Conservation (phyloP, 1,140 invertebrate species). For the Drosophila rufa region DNA sequence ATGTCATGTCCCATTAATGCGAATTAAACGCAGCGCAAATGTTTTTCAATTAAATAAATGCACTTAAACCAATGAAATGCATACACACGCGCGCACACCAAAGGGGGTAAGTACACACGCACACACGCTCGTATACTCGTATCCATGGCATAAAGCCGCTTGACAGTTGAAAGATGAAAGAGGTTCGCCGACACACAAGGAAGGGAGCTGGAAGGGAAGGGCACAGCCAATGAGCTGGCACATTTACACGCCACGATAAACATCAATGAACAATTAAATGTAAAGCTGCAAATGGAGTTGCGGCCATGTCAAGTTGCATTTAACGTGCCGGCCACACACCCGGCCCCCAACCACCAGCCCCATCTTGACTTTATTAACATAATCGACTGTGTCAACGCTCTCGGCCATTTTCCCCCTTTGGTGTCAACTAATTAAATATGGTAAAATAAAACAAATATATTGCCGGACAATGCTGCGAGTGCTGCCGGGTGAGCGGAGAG, state of each 20-base stretch:
- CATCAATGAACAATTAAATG: constrained; percentile 77
- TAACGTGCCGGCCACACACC: background rate
- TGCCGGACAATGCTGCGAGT: constrained; percentile 19
- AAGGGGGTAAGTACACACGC: background rate
- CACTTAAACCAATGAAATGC: constrained; percentile 72
- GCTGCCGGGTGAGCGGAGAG: constrained; percentile 18
- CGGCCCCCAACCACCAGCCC: background rate
- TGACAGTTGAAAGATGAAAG: constrained; percentile 33
- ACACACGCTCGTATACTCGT: constrained; percentile 1
- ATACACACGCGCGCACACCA: background rate
- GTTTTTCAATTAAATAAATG: constrained; percentile 80
- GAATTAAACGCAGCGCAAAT: constrained; percentile 71
- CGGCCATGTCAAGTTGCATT: constrained; percentile 31
- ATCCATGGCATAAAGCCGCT: constrained; percentile 40
- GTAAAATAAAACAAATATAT: constrained; percentile 38
- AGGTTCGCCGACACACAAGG: constrained; percentile 18
- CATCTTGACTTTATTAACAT: constrained; percentile 69
- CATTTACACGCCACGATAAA: constrained; percentile 66
- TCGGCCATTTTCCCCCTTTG: constrained; percentile 50
- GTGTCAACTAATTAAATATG: constrained; percentile 72
- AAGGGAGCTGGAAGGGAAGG: background rate
- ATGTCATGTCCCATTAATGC: constrained; percentile 82
- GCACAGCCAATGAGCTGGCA: constrained; percentile 49
- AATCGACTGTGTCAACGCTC: constrained; percentile 73
- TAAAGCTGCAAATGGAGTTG: constrained; percentile 45